Evolutionary conservation across 1,140 invertebrate species (phyloP).

Genomic region (Temnothorax longispinosus): DNA sequence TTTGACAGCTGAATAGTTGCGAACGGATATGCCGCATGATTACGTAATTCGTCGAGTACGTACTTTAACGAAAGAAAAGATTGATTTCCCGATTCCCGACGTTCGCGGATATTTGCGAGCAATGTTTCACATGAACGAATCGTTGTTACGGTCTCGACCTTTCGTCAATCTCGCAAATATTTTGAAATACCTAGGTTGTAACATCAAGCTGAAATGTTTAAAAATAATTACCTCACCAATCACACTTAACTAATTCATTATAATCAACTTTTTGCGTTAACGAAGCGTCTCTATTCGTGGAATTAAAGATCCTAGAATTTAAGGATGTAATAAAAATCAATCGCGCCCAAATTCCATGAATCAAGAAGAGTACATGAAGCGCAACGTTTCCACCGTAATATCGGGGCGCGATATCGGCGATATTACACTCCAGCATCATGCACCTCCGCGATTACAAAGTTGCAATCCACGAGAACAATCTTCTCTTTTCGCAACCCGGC

Average conservation of each 20-base stretch:
- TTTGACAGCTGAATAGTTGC: slow-evolving; percentile 46
- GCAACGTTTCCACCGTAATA: neutral
- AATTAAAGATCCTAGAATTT: neutral
- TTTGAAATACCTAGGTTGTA: neutral
- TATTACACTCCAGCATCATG: neutral
- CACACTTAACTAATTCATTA: neutral
- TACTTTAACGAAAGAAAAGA: slow-evolving; percentile 31
- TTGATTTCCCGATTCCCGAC: slow-evolving; percentile 8
- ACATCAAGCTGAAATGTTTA: neutral
- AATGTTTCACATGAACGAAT: neutral
- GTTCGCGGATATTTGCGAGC: neutral
- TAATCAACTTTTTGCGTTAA: neutral
- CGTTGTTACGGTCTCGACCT: neutral
- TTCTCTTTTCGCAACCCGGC: slow-evolving; percentile 45
- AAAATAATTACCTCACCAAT: neutral
- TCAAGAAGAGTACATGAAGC: neutral
- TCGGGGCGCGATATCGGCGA: neutral
- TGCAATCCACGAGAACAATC: neutral
- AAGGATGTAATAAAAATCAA: neutral
- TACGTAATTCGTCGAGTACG: slow-evolving; percentile 6
- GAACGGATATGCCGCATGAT: slow-evolving; percentile 10
- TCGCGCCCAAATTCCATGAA: neutral
- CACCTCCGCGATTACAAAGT: slow-evolving; percentile 17
- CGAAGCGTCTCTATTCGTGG: neutral
- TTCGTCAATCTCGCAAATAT: neutral